Base-by-base conservation (phyloP, 2,113 vertebrate species). In the Eidolon helvum region DNA sequence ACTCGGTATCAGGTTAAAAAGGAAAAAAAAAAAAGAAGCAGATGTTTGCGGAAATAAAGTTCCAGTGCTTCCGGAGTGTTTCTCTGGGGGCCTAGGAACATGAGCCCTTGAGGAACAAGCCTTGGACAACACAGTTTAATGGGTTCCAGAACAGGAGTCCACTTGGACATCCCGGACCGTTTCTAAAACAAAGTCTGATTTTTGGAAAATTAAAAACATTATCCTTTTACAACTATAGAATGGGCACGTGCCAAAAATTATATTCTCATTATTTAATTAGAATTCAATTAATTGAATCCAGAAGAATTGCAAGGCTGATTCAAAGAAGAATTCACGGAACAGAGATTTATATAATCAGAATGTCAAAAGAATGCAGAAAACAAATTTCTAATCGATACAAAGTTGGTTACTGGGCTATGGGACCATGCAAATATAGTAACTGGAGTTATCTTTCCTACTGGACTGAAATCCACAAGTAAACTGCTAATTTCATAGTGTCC, bases 171-270 rank as follows among this genome's bases (percentile, higher is more conserved):
- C 9, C 35, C 50, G 21, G 40, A 57, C 45, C 55, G 65, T 33
- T 59, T 93, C 43, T 50, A 82, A 94, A 93, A 63, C 63, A 85
- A 91, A 57, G 14, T 53, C 40, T 74, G 22, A 53, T 66, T 86
- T 87, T 86, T 74, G 59, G 57, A 86, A 66, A 61, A 14, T 69
- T 79, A 82, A 86, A 87, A 95, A 61, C 8, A n/a, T 50, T 85
- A 65, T 74, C 16, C 11, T 55, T 66, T 0, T 61, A 38, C 57
- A 87, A 21, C 78, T 74, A 38, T 30, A 89, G 93, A 69, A 79
- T 35, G 14, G 85, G 18, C 18, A 72, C 57, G 63, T 50, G 18
- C 40, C 65, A 82, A 90, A 72, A 66, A 15, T 59, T 75, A 30
- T 38, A 61, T 53, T 75, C 30, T 75, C 77, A 9, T 69, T 72